These are phyloP conservation scores for Tragelaphus strepsiceros DNA, from an alignment of 2,113 vertebrate species.

Conservation along the genomic window DNA sequence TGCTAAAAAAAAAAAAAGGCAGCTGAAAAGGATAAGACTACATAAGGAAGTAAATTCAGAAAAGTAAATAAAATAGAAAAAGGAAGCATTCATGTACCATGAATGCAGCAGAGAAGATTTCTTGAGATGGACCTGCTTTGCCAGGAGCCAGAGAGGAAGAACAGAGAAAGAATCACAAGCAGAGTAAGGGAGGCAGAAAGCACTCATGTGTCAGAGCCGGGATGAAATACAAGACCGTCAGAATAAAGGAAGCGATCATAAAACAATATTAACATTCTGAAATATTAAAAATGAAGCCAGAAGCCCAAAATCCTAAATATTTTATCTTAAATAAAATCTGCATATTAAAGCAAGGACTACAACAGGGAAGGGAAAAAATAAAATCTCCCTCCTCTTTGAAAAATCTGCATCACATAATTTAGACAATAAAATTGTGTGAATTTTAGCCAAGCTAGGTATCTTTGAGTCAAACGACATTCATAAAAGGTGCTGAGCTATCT, in stretches of 20 bases:
- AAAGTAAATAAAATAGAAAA: neutral
- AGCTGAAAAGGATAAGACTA: neutral
- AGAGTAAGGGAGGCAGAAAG: neutral
- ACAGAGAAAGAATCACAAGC: fast-evolving
- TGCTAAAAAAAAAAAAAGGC: neutral
- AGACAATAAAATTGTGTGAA: neutral
- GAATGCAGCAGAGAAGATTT: neutral
- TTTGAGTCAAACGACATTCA: neutral
- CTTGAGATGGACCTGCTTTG: neutral
- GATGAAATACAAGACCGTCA: neutral
- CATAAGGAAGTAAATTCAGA: neutral
- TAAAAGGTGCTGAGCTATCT: neutral
- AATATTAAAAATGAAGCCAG: neutral
- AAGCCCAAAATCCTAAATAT: neutral
- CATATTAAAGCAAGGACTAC: neutral
- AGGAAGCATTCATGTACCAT: neutral
- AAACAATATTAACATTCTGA: neutral
- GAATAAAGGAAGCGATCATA: neutral
- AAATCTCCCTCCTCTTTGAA: neutral
- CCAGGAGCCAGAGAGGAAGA: neutral
- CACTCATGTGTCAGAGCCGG: fast-evolving
- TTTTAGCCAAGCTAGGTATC: slow-evolving; percentile 22
- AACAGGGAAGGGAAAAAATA: neutral
- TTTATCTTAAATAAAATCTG: neutral
- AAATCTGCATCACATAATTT: neutral